Conservation (phyloP, 2,888 invertebrate species). For the Lepidochrysops patricia region DNA sequence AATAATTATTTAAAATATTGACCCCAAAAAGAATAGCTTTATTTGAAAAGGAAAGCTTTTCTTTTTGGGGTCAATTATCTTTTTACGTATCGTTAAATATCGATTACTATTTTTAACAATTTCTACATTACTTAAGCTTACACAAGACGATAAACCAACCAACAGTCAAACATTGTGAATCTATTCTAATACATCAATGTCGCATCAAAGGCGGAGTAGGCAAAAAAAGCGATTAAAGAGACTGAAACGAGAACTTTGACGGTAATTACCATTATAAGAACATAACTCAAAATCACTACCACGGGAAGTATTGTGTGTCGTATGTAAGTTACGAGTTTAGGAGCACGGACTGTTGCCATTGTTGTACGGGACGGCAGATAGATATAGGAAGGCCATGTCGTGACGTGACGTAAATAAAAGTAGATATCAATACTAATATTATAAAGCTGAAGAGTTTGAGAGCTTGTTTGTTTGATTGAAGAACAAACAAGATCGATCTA, state of each 20-base stretch:
- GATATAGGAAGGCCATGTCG: conserved; percentile 31
- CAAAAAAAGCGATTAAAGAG: conserved; percentile 36
- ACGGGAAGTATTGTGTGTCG: conserved; percentile 67
- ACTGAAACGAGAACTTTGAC: conserved; percentile 42
- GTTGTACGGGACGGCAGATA: conserved; percentile 21
- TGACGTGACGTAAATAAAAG: too few species aligned
- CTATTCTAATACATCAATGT: neutral
- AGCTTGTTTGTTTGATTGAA: too few species aligned
- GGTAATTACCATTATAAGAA: conserved; percentile 32
- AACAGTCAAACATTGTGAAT: neutral
- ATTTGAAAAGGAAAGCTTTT: too few species aligned
- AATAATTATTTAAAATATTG: too few species aligned
- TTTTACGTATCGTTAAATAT: too few species aligned
- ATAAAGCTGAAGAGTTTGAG: too few species aligned
- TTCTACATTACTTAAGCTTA: too few species aligned
- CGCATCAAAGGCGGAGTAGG: conserved; percentile 28
- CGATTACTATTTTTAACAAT: too few species aligned
- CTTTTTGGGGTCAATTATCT: too few species aligned
- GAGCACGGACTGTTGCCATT: conserved; percentile 32
- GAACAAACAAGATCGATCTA: neutral
- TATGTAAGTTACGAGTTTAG: conserved; percentile 51
- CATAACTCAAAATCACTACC: conserved; percentile 49
- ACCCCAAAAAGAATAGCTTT: too few species aligned
- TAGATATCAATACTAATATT: too few species aligned
- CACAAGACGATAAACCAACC: too few species aligned